These are phyloP conservation scores for Rana temporaria DNA, from an alignment of 2,113 vertebrate species.

Conservation along the genomic window DNA sequence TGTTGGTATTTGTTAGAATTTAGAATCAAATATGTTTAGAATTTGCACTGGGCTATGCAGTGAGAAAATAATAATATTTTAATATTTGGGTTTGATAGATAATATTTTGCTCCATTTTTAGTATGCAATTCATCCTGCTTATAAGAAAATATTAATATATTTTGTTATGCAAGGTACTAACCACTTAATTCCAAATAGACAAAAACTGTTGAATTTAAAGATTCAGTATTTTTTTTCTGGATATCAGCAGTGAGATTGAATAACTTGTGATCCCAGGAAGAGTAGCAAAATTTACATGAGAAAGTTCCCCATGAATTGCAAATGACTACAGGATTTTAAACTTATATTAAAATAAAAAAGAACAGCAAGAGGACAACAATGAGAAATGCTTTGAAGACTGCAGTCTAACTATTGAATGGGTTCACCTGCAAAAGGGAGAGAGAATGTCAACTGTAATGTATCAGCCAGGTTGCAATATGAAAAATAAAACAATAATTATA, in stretches of 20 bases:
- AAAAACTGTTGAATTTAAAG: constrained; percentile 39
- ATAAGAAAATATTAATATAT: constrained; percentile 29
- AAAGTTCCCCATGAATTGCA: constrained; percentile 56
- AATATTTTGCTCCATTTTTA: background rate
- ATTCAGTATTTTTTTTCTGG: constrained; percentile 32
- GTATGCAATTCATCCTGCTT: background rate
- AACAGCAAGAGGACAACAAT: constrained; percentile 21
- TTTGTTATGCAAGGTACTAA: background rate
- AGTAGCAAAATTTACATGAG: constrained; percentile 49
- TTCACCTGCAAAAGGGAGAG: constrained; percentile 9
- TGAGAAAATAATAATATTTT: constrained; percentile 6
- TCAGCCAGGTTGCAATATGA: background rate
- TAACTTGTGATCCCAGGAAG: constrained; percentile 43
- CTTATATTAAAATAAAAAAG: constrained; percentile 38
- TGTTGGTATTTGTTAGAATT: too few species aligned
- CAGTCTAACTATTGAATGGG: constrained; percentile 6
- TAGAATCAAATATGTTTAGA: too few species aligned
- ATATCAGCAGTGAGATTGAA: constrained; percentile 42
- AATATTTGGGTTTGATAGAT: background rate
- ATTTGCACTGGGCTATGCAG: background rate
- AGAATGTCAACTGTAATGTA: background rate
- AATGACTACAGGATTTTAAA: constrained; percentile 43
- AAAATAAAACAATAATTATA: background rate
- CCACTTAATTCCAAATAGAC: constrained; percentile 10
- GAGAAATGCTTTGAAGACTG: constrained; percentile 27